Base-by-base conservation (phyloP, 2,797 vertebrate genomes). In the Phrynocephalus guinanensis region DNA sequence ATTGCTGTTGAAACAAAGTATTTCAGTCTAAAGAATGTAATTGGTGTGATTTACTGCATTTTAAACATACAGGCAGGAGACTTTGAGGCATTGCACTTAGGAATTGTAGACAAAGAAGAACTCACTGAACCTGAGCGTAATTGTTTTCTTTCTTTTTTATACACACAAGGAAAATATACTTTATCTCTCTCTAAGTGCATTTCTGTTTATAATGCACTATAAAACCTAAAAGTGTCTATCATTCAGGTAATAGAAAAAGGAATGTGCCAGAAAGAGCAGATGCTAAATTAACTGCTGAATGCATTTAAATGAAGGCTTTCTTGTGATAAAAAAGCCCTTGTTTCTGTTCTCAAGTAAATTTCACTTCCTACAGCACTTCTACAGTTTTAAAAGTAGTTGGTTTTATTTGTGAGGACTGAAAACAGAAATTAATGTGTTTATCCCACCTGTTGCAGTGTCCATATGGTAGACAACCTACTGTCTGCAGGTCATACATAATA, bases 211-310 rank as follows among this genome's bases (percentile, higher is more conserved):
- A 95, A 95, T 95, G 93, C 94, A 90, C 87, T 88, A 86, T 96
- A 96, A 96, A 96, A 95, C 92, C 93, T 95, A 87, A 94, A 96
- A 94, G 84, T 95, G 95, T 96, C 96, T 94, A 86, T 97, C 95
- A 95, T 93, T 94, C 92, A 91, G 92, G 88, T 97, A 96, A 97
- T 96, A 96, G 90, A 92, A 96, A 97, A 94, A 95, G 96, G 92
- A 88, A 89, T 93, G 91, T 94, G 95, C 93, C 94, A 83, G 90
- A 93, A 93, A 92, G 82, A 70, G 22, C 91, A 93, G 90, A 91
- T 96, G 85, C 92, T 93, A 93, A 95, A 95, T 95, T 93, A 94
- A 93, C 92, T 94, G 88, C 91, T 90, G 78, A 91, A 81, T 94
- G 93, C 79, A 92, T 87, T 96, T 95, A 95, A 91, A 95, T 95